Evolutionary conservation across 2,888 invertebrate genomes (phyloP), one percentile per base, ranked within the genome.

Genomic region (Heliconius erato): DNA sequence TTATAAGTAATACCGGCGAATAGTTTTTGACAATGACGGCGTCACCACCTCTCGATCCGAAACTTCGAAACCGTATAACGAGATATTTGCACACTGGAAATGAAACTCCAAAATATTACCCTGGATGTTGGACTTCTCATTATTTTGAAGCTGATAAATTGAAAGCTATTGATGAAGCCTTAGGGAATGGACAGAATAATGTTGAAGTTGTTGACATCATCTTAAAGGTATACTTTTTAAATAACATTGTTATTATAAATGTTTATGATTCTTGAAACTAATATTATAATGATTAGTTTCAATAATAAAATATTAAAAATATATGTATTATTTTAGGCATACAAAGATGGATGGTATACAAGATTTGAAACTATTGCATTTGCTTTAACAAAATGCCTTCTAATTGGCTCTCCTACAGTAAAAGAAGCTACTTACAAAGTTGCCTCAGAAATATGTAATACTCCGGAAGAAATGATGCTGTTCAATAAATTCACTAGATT

Each of bases 401-500:
- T 87, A 90, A 91, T 91, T 67, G 93, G 94, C 0, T 87, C 91
- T 12, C 85, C 91, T 76, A 86, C 88, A 69, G 92, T 97, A 3
- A 96, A 97, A 86, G 92, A 94, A 82, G 94, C 94, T 6, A 96
- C 96, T 0, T 97, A 97, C 85, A 93, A 94, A 80, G 94, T 93
- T 23, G 92, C 96, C 3, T 87, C 92, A 80, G 94, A 96, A 88
- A 92, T 98, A 63, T 97, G 97, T 88, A 95, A 95, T 84, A 96
- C 96, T 77, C 97, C 98, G 14, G 96, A 97, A 85, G 95, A 97
- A 86, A 94, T 98, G 89, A 96, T 97, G 92, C 92, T 96, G 40
- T 97, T 97, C 86, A 94, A 97, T 80, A 96, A 96, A 88, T 97
- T 96, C 88, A 95, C 96, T 74, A 95, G 97, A 87, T 87, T 94